These are phyloP conservation scores for Cryptomyrus ogoouensis DNA, from an alignment of 2,113 vertebrate species.

Conservation along the genomic window DNA sequence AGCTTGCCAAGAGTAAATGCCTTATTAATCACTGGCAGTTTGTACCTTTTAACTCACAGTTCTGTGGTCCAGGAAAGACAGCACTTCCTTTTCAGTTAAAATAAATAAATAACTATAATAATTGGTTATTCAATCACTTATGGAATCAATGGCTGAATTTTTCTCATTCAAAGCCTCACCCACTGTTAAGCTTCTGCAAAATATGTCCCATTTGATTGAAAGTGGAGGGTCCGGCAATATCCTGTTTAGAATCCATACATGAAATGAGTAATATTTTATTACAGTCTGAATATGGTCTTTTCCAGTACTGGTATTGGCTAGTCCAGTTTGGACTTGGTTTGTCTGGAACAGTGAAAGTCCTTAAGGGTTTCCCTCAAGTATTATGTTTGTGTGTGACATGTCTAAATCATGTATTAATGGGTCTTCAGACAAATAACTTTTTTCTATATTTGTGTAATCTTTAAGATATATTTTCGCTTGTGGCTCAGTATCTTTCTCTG, in stretches of 20 bases:
- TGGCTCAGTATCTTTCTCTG: slow-evolving; percentile 21
- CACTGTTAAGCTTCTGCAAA: not conserved
- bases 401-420: not conserved
- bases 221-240: not conserved
- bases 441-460: not conserved
- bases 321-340: not conserved
- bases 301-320: not conserved
- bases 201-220: not conserved
- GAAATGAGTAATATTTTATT: slow-evolving; percentile 12
- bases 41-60: slow-evolving; percentile 6
- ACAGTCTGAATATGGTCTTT: not conserved
- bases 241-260: not conserved
- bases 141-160: slow-evolving; percentile 19
- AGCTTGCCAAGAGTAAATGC: slow-evolving; percentile 37
- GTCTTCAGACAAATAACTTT: not conserved
- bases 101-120: not conserved
- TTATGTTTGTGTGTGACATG: not conserved
- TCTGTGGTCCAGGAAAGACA: not conserved
- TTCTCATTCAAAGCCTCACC: not conserved
- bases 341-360: not conserved
- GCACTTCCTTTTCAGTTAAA: not conserved
- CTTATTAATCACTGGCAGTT: slow-evolving; percentile 36
- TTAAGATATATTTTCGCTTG: not conserved
- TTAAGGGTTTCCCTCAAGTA: not conserved
- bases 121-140: slow-evolving; percentile 20